Base-by-base conservation (phyloP, 2,888 invertebrate genomes). In the Noctua fimbriata region DNA sequence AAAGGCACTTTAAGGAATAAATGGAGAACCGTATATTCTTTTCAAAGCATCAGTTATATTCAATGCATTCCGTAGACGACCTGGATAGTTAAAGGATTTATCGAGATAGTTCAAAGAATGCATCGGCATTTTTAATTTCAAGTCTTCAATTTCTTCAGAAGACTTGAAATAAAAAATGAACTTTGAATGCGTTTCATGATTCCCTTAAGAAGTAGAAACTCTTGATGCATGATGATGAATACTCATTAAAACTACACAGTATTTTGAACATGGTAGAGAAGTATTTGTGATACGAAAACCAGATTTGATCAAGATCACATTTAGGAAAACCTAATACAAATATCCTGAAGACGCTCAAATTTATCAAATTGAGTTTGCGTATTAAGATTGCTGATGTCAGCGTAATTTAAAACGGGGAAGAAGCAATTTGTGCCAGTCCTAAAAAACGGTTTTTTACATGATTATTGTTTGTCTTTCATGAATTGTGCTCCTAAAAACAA, bases 121-220 rank as follows among this genome's bases (percentile, higher is more conserved):
- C 81, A 55, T 85, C 60, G 70, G 70, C 32, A 85, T 71, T 81
- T 82, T 82, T 84, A 85, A 73, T 80, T 79, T 60, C 60, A 84
- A 41, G 47, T 78, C 47, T 49, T 21, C 21, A 55, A 18, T 47
- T 7, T 41, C 7, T 41, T 41, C 7, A 7, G 41, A 41, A 41
- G 41, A 41, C 41, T 41, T 7, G 41, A 41, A 7, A 7, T 41
- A 7, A 41, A 41, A 41, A 41, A 41, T 60, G 44, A 41, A 49
- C 14, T 69, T 70, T 63, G 10, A 81, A 74, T 41, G 18, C 3
- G 44, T 52, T 44, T 71, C 49, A 47, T 44, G 28, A 36, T 55
- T 63, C 24, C 28, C 32, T 14, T 67, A n/a, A 1, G 24, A 73
- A 32, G 21, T n/a, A 9, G 49, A n/a, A 41, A 44, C 24, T 14